Evolutionary conservation across 2,113 vertebrate genomes (phyloP).

Genomic region (Stigmatopora argus): DNA sequence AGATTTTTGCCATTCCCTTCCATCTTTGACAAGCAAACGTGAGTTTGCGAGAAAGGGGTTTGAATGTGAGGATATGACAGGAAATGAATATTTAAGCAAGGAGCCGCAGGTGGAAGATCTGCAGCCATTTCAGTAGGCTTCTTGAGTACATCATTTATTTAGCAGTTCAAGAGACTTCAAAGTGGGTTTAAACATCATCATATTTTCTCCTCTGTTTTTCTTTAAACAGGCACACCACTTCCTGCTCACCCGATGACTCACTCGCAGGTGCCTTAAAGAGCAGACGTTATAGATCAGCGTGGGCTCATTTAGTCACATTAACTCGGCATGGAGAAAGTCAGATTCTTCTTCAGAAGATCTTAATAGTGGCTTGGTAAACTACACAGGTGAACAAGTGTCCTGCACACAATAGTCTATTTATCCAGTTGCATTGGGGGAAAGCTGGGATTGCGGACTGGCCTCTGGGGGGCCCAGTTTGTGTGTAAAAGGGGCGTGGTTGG

Average conservation of each 20-base stretch:
- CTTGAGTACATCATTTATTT: conserved; percentile 67
- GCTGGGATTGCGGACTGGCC: too few relatives aligned
- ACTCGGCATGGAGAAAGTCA: background rate
- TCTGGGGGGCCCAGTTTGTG: too few relatives aligned
- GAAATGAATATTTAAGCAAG: conserved; percentile 66
- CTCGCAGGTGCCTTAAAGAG: conserved; percentile 30
- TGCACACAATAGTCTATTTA: background rate
- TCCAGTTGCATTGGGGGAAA: too few relatives aligned
- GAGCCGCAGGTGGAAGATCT: conserved; percentile 61
- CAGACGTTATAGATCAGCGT: conserved; percentile 4
- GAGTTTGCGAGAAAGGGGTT: conserved; percentile 9
- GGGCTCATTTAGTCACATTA: background rate
- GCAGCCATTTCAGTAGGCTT: conserved; percentile 51
- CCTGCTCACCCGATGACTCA: conserved; percentile 30
- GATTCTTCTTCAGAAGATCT: background rate
- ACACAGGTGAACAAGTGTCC: background rate
- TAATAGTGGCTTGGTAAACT: background rate
- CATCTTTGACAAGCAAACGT: conserved; percentile 24
- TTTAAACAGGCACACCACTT: conserved; percentile 33
- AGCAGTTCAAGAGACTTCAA: conserved; percentile 60
- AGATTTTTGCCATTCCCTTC: conserved; percentile 28
- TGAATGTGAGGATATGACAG: conserved; percentile 50
- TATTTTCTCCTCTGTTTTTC: background rate
- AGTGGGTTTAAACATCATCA: conserved; percentile 65
- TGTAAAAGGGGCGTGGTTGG: too few relatives aligned